Base-by-base conservation (phyloP, 2,888 invertebrate genomes). In the Eilema griseolum region DNA sequence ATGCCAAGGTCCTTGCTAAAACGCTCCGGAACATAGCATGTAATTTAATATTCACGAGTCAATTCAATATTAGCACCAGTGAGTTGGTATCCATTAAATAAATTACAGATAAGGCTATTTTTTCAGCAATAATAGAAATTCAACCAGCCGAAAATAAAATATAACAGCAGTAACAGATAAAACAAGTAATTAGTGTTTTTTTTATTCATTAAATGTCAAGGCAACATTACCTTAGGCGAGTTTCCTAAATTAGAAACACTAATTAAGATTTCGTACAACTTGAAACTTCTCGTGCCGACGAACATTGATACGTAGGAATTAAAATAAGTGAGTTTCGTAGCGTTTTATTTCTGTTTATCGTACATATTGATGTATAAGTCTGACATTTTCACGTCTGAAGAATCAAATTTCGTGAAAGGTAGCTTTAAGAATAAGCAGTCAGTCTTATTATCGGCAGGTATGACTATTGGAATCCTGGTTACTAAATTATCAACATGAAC, bases 251-350 rank as follows among this genome's bases (percentile, higher is more conserved):
- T 28, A 41, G 59, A 59, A 57, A 68, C 28, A 41, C 59, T 28
- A 68, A 63, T 68, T 62, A 57, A 63, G 63, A 41, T 68, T 57
- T 28, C 33, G 14, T 68, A 37, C 41, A 63, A 68, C 63, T 63
- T 63, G 57, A 68, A 52, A 59, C 37, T 26, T 41, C 28, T 28
- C 8, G 33, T 37, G 20, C 46, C n/a, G 28, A n/a, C 57, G 63
- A 62, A 37, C 56, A 46, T n/a, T 52, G 26, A 26, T 61, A 37
- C 11, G 12, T 12, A 46, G 16, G 26, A 26, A 64, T 46, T 24
- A 41, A 3, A 63, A 20, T 20, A 41, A 63, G 8, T 12, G 37
- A 41, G 24, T 63, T 26, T 26, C 14, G 31, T 61, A 14, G 14
- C 3, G 12, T 33, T 14, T 23, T 24, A 16, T 16, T 62, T 37